phyloP scores from a whole-genome alignment of 2,113 vertebrate genomes.

The Hucho hucho region DNA sequence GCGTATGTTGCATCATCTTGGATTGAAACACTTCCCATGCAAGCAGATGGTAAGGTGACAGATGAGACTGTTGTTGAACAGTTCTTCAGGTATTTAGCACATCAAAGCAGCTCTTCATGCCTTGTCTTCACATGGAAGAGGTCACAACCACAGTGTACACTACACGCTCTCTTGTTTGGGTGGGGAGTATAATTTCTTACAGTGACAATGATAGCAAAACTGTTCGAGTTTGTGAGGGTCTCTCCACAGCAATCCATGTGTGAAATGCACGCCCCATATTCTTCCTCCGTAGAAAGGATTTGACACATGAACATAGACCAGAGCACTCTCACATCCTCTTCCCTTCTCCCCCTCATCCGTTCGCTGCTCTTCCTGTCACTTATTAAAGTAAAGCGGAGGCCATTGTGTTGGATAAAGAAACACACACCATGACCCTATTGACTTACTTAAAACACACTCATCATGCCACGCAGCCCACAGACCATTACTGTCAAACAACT shows the following conservation, averaged over 20 bases:
- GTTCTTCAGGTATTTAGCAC: constrained; percentile 35
- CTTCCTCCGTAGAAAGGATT: background rate
- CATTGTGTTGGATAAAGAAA: too few species aligned
- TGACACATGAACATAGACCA: background rate
- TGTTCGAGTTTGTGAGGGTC: background rate
- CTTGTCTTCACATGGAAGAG: constrained; percentile 20
- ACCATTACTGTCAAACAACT: constrained; percentile 47
- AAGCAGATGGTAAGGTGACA: constrained; percentile 31
- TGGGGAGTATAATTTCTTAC: background rate
- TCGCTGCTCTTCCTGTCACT: background rate
- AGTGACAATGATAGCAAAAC: too few species aligned
- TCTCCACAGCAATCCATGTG: background rate
- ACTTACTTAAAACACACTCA: constrained; percentile 54
- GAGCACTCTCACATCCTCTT: background rate
- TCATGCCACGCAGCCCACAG: constrained; percentile 43
- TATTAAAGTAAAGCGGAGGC: background rate
- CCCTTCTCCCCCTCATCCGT: background rate
- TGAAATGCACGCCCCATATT: background rate
- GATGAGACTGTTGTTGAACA: constrained; percentile 38
- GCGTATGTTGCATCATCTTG: background rate
- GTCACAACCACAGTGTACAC: constrained; percentile 9
- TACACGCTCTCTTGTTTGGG: background rate
- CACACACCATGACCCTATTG: constrained; percentile 20
- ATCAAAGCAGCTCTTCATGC: constrained; percentile 47
- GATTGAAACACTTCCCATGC: constrained; percentile 15